phyloP scores from a whole-genome alignment of 2,888 invertebrate genomes.

The Heliconius hortense region DNA sequence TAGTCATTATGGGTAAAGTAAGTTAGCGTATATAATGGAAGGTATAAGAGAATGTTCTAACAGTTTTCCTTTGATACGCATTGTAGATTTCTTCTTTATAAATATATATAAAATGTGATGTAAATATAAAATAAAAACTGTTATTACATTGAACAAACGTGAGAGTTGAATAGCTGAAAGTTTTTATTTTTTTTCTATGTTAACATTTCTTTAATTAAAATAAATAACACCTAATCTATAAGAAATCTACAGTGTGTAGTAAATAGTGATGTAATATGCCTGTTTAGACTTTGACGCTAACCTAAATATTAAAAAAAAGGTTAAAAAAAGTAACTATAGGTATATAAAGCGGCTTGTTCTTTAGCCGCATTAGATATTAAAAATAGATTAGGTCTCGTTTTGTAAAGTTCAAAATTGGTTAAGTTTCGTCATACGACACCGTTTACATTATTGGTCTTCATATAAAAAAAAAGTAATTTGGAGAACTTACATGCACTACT shows the following conservation, averaged over 20 bases:
- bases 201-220: not conserved
- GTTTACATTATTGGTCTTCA: not conserved
- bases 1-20: constrained; percentile 6
- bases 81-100: constrained; percentile 1
- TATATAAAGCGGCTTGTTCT: constrained; percentile 21
- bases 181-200: constrained; percentile 3
- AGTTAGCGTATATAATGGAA: not conserved
- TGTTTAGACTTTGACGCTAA: constrained; percentile 28
- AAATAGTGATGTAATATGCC: constrained; percentile 16
- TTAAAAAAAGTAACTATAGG: constrained; percentile 1
- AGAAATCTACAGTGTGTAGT: not conserved
- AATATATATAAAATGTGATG: not conserved
- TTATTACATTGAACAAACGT: not conserved
- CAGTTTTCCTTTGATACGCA: constrained; percentile 2
- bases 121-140: constrained; percentile 15
- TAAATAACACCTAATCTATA: not conserved
- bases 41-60: not conserved
- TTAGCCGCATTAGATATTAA: not conserved
- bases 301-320: constrained; percentile 26
- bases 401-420: constrained; percentile 26
- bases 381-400: constrained; percentile 12
- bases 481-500: no score
- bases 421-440: constrained; percentile 1
- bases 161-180: not conserved
- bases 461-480: no score